Evolutionary conservation across 2,888 invertebrate species (phyloP).

Genomic region (Horisme vitalbata): DNA sequence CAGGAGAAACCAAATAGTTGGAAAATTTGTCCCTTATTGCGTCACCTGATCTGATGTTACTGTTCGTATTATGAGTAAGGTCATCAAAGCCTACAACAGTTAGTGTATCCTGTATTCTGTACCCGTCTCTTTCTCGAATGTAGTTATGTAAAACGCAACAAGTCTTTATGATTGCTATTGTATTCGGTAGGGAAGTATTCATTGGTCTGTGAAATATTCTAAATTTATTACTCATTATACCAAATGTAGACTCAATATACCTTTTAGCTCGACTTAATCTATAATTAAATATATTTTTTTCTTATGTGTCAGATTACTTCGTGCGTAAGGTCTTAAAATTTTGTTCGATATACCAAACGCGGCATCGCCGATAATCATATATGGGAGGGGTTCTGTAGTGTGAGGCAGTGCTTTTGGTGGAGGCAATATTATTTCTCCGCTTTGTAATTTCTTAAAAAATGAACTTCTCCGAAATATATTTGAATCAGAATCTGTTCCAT

Average conservation of each 20-base stretch:
- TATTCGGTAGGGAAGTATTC: constrained; percentile 30
- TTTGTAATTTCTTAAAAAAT: too few species aligned
- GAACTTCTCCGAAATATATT: constrained; percentile 29
- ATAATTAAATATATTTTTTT: constrained; percentile 45
- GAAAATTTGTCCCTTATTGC: constrained; percentile 35
- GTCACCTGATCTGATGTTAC: constrained; percentile 31
- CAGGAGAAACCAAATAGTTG: constrained; percentile 33
- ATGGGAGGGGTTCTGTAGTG: constrained; percentile 34
- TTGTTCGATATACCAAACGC: constrained; percentile 41
- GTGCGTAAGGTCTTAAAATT: constrained; percentile 33
- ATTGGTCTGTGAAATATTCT: constrained; percentile 40
- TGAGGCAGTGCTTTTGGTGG: constrained; percentile 36
- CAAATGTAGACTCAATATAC: constrained; percentile 43
- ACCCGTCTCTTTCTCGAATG: constrained; percentile 28
- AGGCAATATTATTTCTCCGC: constrained; percentile 35
- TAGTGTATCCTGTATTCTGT: constrained; percentile 24
- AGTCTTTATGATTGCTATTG: constrained; percentile 38
- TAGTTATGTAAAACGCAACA: constrained; percentile 34
- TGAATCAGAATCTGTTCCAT: constrained; percentile 37
- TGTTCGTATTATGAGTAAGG: not conserved
- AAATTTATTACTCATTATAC: constrained; percentile 46
- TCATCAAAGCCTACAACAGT: not conserved
- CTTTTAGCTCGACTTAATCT: constrained; percentile 43
- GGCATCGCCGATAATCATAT: constrained; percentile 39
- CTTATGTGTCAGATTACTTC: constrained; percentile 32